A percentile compares a stretch with the other conserved stretches of the same genome.
phyloP scores from a whole-genome alignment of 2,888 invertebrate genomes.

The Latrodectus hesperus region DNA sequence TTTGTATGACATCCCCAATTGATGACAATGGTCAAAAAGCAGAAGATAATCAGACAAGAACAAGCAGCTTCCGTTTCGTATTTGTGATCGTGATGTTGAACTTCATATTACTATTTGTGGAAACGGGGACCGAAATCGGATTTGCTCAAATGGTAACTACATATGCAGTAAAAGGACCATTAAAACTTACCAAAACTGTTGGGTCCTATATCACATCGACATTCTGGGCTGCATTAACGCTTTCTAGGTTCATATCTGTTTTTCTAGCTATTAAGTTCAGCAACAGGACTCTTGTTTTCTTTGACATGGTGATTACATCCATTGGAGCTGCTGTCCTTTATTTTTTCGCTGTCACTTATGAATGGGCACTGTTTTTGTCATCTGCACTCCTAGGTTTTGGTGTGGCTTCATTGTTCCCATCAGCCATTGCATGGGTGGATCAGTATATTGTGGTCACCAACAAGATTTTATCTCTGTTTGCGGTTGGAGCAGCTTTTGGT shows the following conservation, averaged over 20 bases:
- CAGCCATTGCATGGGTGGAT: conserved; percentile 76
- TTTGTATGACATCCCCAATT: conserved; percentile 29
- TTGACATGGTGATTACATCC: conserved; percentile 73
- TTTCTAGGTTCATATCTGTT: conserved; percentile 72
- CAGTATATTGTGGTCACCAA: conserved; percentile 75
- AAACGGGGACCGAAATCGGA: conserved; percentile 76
- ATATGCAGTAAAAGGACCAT: conserved; percentile 73
- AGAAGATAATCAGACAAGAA: neutral
- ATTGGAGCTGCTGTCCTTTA: conserved; percentile 73
- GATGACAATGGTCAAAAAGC: conserved; percentile 13
- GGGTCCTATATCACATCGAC: conserved; percentile 75
- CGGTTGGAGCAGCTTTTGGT: conserved; percentile 75
- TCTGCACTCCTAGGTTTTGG: conserved; percentile 75
- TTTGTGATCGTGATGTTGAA: conserved; percentile 15
- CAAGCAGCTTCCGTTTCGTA: neutral
- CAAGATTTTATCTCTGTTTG: conserved; percentile 75
- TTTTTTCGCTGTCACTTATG: conserved; percentile 71
- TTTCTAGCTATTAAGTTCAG: conserved; percentile 75
- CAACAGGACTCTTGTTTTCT: conserved; percentile 75
- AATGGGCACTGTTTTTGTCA: conserved; percentile 74
- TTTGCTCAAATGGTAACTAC: conserved; percentile 75
- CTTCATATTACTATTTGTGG: conserved; percentile 70
- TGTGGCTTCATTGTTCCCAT: conserved; percentile 76
- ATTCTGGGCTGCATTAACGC: conserved; percentile 76
- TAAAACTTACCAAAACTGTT: conserved; percentile 73